A percentile compares a stretch with the other conserved stretches of the same genome.
These are phyloP conservation scores for Euplexia lucipara DNA, from an alignment of 2,888 invertebrate species.

Conservation along the genomic window DNA sequence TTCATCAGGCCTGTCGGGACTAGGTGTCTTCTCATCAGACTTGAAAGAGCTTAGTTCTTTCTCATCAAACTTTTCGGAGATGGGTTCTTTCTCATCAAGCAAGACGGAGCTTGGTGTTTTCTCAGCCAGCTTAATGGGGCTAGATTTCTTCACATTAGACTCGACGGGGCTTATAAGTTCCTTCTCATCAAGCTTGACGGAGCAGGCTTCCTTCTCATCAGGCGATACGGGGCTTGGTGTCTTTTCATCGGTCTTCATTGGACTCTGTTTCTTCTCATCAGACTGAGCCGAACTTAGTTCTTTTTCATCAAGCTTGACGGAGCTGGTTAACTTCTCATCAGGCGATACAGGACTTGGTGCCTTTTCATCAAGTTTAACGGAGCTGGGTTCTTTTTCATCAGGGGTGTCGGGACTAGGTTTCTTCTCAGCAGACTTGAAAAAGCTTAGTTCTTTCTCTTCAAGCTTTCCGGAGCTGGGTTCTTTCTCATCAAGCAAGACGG, in stretches of 20 bases:
- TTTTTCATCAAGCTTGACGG: not conserved
- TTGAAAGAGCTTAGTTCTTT: constrained; percentile 30
- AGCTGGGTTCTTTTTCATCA: constrained; percentile 14
- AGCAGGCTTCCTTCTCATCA: constrained; percentile 12
- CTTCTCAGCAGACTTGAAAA: not conserved
- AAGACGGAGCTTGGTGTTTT: not conserved
- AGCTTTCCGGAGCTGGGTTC: constrained; percentile 15
- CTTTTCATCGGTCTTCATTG: not conserved
- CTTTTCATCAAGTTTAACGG: constrained; percentile 26
- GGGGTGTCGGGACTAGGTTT: not conserved
- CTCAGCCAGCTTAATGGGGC: constrained; percentile 7
- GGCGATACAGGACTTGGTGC: not conserved
- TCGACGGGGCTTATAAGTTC: constrained; percentile 26
- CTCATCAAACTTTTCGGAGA: not conserved
- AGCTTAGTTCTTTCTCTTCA: constrained; percentile 1
- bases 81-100: not conserved
- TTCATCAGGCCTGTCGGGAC: constrained; percentile 11
- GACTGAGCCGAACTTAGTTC: constrained; percentile 10
- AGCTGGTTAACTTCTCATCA: constrained; percentile 42
- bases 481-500: constrained; percentile 8
- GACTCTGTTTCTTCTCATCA: constrained; percentile 3
- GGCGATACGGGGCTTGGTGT: not conserved
- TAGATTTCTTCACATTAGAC: constrained; percentile 22
- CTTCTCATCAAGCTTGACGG: constrained; percentile 27
- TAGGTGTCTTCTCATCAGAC: constrained; percentile 10